Percentiles rank a stretch among this genome's conserved stretches.
These are phyloP conservation scores for Laticauda laticaudata DNA, from an alignment of 2,113 vertebrate genomes.

Conservation along the genomic window DNA sequence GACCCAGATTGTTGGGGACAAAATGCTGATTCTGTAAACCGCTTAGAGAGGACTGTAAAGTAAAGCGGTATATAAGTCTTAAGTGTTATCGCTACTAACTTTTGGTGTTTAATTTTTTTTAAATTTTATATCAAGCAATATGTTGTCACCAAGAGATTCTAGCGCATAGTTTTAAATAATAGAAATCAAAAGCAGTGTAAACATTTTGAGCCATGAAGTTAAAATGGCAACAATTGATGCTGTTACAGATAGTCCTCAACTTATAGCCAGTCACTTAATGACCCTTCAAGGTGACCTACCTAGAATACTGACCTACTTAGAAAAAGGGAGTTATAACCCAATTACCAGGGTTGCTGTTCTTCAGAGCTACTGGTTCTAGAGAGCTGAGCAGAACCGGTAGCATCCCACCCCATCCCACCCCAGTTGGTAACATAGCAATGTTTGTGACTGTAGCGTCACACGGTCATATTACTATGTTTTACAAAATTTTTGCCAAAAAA, in stretches of 20 bases:
- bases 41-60: too few relatives aligned
- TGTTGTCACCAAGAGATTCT: neutral
- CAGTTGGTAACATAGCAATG: neutral
- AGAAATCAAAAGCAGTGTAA: slow-evolving; percentile 8
- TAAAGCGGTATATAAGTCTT: too few relatives aligned
- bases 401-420: too few relatives aligned
- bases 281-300: neutral
- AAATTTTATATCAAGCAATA: neutral
- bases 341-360: neutral
- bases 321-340: neutral
- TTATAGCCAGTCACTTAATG: neutral
- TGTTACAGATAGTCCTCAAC: neutral
- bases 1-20: too few relatives aligned
- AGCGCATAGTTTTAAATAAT: neutral
- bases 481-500: neutral
- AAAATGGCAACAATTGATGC: neutral
- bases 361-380: too few relatives aligned
- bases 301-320: neutral
- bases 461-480: neutral
- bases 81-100: neutral
- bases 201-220: accelerated
- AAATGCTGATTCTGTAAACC: too few relatives aligned
- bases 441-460: neutral
- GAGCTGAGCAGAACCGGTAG: too few relatives aligned
- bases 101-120: neutral